Evolutionary conservation across 2,888 invertebrate genomes (phyloP), one percentile per base, ranked within the genome.

Genomic region (Hydriomena furcata): DNA sequence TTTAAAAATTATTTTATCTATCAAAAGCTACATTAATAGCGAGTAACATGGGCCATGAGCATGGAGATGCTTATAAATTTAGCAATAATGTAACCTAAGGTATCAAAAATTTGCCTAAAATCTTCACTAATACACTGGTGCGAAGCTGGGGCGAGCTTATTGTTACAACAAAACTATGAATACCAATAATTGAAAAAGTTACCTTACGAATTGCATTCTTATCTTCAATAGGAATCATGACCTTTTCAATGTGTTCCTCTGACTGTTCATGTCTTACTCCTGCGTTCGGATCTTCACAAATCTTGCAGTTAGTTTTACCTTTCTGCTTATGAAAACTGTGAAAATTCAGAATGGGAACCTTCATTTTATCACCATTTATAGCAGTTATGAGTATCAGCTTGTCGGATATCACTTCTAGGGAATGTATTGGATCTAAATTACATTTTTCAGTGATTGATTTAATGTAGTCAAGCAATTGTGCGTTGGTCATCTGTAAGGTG

Each of bases 201-300:
- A 68, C 68, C 52, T 53, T 45, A 46, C 70, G 54, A 5, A 65
- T 52, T 10, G 61, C 68, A 40, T 68, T 44, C 1, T 53, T 44
- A 30, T 67, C 61, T 23, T 46, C 34, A 4, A 67, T 52, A 0
- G 63, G 63, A 0, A 38, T 45, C 47, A 53, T 53, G 1, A 66
- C 25, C 8, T 44, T 55, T 0, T 47, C 30, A 31, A 56, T 60
- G 25, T 70, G 70, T 6, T 52, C 46, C 7, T 53, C 46, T 1
- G 38, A 51, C 7, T 28, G 4, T 6, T 32, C 17, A 34, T 58
- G 58, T 8, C 36, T 28, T 5, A 34, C 23, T 1, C 31, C 37
- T 1, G 44, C 45, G 6, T 49, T 45, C 5, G 57, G 34, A 5
- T 44, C 36, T 20, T 49, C 40, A 5, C 58, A 58, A 0, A 58